A percentile compares a stretch with the other conserved stretches of the same genome.
These are phyloP conservation scores for Eupithecia centaureata DNA, from an alignment of 2,888 invertebrate species.

Conservation along the genomic window DNA sequence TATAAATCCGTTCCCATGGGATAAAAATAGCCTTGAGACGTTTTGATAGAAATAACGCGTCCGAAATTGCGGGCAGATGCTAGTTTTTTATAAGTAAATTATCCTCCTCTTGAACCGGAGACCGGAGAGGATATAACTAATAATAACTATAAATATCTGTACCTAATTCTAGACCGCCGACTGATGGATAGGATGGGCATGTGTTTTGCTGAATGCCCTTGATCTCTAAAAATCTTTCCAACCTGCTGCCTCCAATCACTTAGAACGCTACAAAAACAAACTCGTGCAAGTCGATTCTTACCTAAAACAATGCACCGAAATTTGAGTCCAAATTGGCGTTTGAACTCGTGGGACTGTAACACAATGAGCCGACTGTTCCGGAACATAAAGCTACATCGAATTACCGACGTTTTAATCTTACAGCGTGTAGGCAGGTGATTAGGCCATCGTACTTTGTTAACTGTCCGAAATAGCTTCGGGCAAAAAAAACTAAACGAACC, in stretches of 20 bases:
- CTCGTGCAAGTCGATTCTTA: slow-evolving; percentile 4
- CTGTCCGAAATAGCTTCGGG: slow-evolving; percentile 2
- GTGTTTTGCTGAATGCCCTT: background rate
- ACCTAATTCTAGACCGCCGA: too few species aligned
- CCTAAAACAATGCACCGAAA: slow-evolving; percentile 61
- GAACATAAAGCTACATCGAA: slow-evolving; percentile 54
- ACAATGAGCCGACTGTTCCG: slow-evolving; percentile 53
- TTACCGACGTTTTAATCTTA: slow-evolving; percentile 41
- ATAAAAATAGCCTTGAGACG: too few species aligned
- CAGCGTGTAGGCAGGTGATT: slow-evolving; percentile 24
- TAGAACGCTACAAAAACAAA: slow-evolving; percentile 3
- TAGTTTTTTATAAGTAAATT: too few species aligned
- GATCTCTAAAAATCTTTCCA: background rate
- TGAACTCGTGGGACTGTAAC: slow-evolving; percentile 54
- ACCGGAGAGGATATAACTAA: too few species aligned
- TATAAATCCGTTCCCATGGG: too few species aligned
- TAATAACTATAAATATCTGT: too few species aligned
- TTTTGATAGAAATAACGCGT: too few species aligned
- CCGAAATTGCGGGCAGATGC: too few species aligned
- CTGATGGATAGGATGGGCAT: background rate
- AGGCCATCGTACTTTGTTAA: slow-evolving; percentile 15
- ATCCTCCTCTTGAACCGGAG: too few species aligned
- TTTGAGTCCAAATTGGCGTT: slow-evolving; percentile 56
- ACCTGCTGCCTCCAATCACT: background rate
- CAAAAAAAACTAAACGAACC: background rate